phyloP scores from a whole-genome alignment of 2,113 vertebrate species.

The Nerophis lumbriciformis region DNA sequence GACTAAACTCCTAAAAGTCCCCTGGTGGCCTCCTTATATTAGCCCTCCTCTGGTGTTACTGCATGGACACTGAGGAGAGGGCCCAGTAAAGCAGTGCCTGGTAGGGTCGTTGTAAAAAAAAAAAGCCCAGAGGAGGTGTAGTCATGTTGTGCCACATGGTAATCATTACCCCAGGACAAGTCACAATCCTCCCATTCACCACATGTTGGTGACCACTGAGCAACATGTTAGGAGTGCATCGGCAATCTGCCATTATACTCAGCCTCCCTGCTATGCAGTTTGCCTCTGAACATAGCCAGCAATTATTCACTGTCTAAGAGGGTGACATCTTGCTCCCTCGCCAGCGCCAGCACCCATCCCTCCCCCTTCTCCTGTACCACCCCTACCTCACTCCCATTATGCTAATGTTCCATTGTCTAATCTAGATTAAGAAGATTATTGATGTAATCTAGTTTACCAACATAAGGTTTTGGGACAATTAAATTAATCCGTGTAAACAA shows the following conservation, averaged over 20 bases:
- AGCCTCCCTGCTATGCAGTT: conserved; percentile 24
- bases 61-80: conserved; percentile 18
- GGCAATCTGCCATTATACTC: conserved; percentile 52
- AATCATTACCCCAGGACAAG: conserved; percentile 58
- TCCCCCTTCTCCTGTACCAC: background rate
- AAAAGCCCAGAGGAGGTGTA: conserved; percentile 34
- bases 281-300: conserved; percentile 37
- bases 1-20: conserved; percentile 22
- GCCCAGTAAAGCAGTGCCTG: conserved; percentile 37
- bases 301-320: conserved; percentile 33
- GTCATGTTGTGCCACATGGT: conserved; percentile 45
- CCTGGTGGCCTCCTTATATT: conserved; percentile 37
- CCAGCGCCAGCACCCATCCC: background rate
- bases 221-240: conserved; percentile 41
- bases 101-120: conserved; percentile 7
- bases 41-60: conserved; percentile 35
- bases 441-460: conserved; percentile 56
- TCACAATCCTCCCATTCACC: conserved; percentile 62
- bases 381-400: conserved; percentile 16
- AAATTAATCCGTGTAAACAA: conserved; percentile 42
- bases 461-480: conserved; percentile 27
- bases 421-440: conserved; percentile 54
- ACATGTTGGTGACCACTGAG: conserved; percentile 51
- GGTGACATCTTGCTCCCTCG: conserved; percentile 35
- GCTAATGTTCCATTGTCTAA: conserved; percentile 51